phyloP scores from a whole-genome alignment of 2,888 invertebrate genomes.

The Hoplodrina ambigua region DNA sequence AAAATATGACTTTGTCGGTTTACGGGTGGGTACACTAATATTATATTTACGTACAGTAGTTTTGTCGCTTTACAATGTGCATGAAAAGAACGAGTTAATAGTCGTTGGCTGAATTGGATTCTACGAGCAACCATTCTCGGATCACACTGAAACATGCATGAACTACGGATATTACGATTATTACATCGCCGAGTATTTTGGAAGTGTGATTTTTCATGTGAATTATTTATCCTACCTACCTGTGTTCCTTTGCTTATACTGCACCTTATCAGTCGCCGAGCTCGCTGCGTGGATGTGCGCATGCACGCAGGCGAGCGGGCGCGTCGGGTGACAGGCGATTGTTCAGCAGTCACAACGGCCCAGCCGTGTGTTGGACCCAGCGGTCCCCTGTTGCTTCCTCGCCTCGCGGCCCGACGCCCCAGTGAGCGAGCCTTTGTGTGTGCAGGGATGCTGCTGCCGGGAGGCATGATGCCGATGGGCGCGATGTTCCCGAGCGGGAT shows the following conservation, averaged over 20 bases:
- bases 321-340: slow-evolving; percentile 80
- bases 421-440: slow-evolving; percentile 65
- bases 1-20: slow-evolving; percentile 85
- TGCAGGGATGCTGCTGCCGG: slow-evolving; percentile 88
- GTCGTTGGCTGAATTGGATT: slow-evolving; percentile 81
- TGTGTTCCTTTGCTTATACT: slow-evolving; percentile 86
- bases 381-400: slow-evolving; percentile 75
- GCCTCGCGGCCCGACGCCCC: slow-evolving; percentile 49
- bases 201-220: slow-evolving; percentile 88
- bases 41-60: slow-evolving; percentile 90
- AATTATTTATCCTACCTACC: slow-evolving; percentile 87
- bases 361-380: slow-evolving; percentile 81
- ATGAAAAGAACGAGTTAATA: slow-evolving; percentile 81
- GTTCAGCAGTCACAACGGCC: slow-evolving; percentile 83
- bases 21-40: slow-evolving; percentile 90
- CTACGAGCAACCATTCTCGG: slow-evolving; percentile 75
- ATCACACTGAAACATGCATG: slow-evolving; percentile 85
- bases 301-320: slow-evolving; percentile 56
- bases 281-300: slow-evolving; percentile 36
- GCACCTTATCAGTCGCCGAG: slow-evolving; percentile 75
- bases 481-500: slow-evolving; percentile 88
- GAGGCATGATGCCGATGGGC: slow-evolving; percentile 71
- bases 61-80: slow-evolving; percentile 89
- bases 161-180: slow-evolving; percentile 74
- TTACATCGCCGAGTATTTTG: slow-evolving; percentile 83